These are phyloP conservation scores for Drosophila pseudoobscura DNA, from an alignment of 1,140 invertebrate genomes.

Conservation along the genomic window DNA sequence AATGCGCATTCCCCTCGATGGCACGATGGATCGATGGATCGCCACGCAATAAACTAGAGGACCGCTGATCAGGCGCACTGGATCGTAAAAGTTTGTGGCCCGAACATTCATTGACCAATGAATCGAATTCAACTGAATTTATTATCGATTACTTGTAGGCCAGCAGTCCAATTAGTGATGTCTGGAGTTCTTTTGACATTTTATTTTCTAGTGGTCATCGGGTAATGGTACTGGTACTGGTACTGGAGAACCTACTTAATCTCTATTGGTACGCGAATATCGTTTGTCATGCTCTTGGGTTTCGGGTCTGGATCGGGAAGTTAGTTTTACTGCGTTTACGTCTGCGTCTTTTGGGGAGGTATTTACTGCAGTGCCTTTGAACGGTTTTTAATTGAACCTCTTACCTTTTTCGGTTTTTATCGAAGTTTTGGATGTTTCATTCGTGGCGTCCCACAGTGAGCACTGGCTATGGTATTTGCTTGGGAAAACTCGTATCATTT, in stretches of 20 bases:
- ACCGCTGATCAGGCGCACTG: too few relatives aligned
- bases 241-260: conserved; percentile 11
- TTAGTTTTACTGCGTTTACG: conserved; percentile 34
- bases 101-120: conserved; percentile 18
- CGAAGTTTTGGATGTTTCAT: not conserved
- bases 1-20: not conserved
- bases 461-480: not conserved
- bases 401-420: conserved; percentile 15
- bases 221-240: not conserved
- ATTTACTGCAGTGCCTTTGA: conserved; percentile 34
- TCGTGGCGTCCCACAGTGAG: conserved; percentile 5
- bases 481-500: too few relatives aligned
- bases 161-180: conserved; percentile 30
- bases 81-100: conserved; percentile 20
- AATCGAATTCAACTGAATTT: not conserved
- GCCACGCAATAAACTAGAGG: too few relatives aligned
- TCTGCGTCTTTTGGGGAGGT: conserved; percentile 40
- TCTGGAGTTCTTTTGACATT: conserved; percentile 18
- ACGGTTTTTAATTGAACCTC: not conserved
- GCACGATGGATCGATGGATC: too few relatives aligned
- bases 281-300: conserved; percentile 22
- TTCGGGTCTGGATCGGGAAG: conserved; percentile 27
- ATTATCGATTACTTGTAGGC: conserved; percentile 1
- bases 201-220: conserved; percentile 21
- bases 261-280: conserved; percentile 16